phyloP scores from a whole-genome alignment of 2,113 vertebrate species.

The Cepphus grylle region DNA sequence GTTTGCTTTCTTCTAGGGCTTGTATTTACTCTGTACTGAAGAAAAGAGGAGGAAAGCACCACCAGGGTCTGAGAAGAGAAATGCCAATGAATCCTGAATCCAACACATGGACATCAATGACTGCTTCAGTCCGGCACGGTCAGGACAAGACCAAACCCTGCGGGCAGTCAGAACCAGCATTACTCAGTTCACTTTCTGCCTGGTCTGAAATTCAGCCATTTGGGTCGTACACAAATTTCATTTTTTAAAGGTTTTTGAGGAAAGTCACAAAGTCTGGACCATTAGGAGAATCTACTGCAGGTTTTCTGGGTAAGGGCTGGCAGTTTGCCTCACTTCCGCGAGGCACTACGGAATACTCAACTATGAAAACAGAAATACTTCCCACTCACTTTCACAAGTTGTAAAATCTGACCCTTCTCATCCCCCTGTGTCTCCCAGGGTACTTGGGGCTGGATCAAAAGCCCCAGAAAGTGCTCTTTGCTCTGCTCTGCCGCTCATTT shows the following conservation, averaged over 20 bases:
- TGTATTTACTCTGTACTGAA: neutral
- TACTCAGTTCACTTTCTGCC: neutral
- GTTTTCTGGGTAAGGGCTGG: neutral
- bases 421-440: neutral
- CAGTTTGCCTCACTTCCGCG: neutral
- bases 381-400: neutral
- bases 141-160: neutral
- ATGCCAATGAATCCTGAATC: rapidly evolving
- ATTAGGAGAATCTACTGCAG: neutral
- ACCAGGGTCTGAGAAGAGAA: neutral
- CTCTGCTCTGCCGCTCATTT: neutral
- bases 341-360: neutral
- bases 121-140: neutral
- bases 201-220: neutral
- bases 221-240: neutral
- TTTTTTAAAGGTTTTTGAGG: neutral
- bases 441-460: neutral
- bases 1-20: neutral
- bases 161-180: neutral
- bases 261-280: neutral
- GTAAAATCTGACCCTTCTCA: neutral
- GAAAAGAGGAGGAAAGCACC: neutral
- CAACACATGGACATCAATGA: rapidly evolving
- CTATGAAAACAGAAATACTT: neutral
- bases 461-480: neutral